These are phyloP conservation scores for Cettia cetti DNA, from an alignment of 2,113 vertebrate species.

Conservation along the genomic window DNA sequence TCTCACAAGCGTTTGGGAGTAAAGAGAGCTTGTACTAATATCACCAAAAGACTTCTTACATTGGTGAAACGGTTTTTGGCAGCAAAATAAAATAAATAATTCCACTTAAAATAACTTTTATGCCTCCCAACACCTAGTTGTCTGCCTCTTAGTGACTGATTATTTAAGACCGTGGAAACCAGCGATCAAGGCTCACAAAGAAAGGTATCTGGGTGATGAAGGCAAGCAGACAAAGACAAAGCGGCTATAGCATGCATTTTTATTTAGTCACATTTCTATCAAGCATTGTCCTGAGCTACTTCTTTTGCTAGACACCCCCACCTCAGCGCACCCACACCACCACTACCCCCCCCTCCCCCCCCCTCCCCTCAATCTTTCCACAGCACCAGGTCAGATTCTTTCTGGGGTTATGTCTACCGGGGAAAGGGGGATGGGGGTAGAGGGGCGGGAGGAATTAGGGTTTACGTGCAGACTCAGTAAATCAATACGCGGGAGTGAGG, in stretches of 20 bases:
- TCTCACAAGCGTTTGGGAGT: slow-evolving; percentile 57
- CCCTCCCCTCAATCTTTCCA: not conserved
- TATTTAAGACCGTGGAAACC: slow-evolving; percentile 62
- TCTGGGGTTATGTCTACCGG: slow-evolving; percentile 48
- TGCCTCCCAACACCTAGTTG: slow-evolving; percentile 53
- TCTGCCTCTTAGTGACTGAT: slow-evolving; percentile 65
- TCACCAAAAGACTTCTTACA: slow-evolving; percentile 63
- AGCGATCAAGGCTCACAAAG: slow-evolving; percentile 70
- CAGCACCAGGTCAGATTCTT: slow-evolving; percentile 42
- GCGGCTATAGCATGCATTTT: slow-evolving; percentile 68
- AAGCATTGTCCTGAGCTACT: slow-evolving; percentile 51
- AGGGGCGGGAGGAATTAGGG: not conserved
- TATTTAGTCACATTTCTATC: slow-evolving; percentile 48
- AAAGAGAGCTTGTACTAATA: slow-evolving; percentile 56
- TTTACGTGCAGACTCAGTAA: slow-evolving; percentile 47
- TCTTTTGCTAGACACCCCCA: slow-evolving; percentile 12
- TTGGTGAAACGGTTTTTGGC: slow-evolving; percentile 60
- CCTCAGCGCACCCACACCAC: not conserved
- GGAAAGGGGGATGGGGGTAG: not conserved
- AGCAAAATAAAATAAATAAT: slow-evolving; percentile 15
- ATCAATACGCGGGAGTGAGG: slow-evolving; percentile 65
- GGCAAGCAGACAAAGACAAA: slow-evolving; percentile 65
- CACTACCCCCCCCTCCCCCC: not conserved
- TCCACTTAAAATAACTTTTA: slow-evolving; percentile 71
- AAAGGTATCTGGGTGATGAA: slow-evolving; percentile 74